Base-by-base conservation (phyloP, 2,797 vertebrate species). In the Phoeniculus purpureus region DNA sequence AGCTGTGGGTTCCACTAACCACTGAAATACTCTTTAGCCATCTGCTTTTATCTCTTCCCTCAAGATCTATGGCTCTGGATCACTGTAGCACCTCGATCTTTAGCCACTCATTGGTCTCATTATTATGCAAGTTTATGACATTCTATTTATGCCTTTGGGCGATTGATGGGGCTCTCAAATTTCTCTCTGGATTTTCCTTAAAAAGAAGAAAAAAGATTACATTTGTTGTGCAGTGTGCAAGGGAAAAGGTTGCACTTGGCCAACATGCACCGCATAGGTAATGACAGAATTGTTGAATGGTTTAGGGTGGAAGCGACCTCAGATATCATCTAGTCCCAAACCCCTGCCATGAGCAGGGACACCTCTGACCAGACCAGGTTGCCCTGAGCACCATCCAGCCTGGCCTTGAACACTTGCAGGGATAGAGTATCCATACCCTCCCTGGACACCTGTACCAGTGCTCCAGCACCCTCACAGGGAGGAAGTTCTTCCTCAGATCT, bases 91-190 rank as follows among this genome's bases (percentile, higher is more conserved):
- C 15, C 32, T 31, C 4, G 19, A 32, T 64, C 50, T 59, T 71
- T 15, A 54, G 61, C 26, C 55, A 45, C 72, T 60, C 43, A 18
- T 54, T 56, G 27, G 25, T 37, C 55, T 73, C 52, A 32, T 51
- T 56, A 26, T 58, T n/a, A 6, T 61, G 43, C 0, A 1, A 67
- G 32, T 25, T 87, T 47, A 21, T 55, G 61, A 15, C 5, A 3
- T 62, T 87, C 82, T 82, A 75, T 87, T 90, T 93, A 19, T 51
- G 32, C 34, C n/a, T 86, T 81, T 79, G 48, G 67, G 82, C 37
- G 65, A 2, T 31, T 65, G 66, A 14, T 59, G 19, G 4, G 61
- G 8, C 43, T 78, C 31, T 81, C 34, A n/a, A 2, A 43, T 75
- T 20, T 75, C 26, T 72, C 67, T 50, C 52, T 70, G 66, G n/a